These are phyloP conservation scores for Empidonax traillii DNA, from an alignment of 2,113 vertebrate genomes.

Conservation along the genomic window DNA sequence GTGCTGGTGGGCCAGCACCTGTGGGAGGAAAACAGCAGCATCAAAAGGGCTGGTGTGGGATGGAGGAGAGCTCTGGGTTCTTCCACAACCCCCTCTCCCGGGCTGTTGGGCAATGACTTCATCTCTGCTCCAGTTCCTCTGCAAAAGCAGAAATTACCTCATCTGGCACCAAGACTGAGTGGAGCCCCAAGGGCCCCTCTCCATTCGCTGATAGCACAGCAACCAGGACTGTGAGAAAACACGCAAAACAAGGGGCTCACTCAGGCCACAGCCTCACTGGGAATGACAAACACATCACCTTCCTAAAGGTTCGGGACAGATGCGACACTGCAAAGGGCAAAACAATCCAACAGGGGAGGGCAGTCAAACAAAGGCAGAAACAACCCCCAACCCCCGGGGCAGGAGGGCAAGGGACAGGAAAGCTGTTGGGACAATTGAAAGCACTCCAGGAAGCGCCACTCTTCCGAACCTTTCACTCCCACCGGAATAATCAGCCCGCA, in stretches of 20 bases:
- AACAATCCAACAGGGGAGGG: background rate
- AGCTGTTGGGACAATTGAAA: background rate
- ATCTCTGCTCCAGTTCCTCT: background rate
- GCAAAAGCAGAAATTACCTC: background rate
- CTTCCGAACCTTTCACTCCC: background rate
- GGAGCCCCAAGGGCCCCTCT: background rate
- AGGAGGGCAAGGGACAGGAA: background rate
- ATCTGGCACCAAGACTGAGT: background rate
- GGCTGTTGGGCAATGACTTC: background rate
- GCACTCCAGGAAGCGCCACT: background rate
- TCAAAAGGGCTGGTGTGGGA: background rate
- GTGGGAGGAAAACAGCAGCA: fast-evolving
- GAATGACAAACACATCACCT: background rate
- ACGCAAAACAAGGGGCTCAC: background rate
- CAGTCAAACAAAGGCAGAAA: background rate
- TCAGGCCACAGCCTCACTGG: background rate
- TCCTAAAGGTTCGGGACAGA: background rate
- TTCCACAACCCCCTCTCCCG: background rate
- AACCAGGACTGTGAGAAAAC: background rate
- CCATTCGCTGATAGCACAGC: background rate
- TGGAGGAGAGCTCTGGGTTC: background rate
- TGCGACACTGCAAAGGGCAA: background rate
- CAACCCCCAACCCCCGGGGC: background rate
- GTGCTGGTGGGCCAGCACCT: background rate
- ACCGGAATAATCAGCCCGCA: background rate